These are phyloP conservation scores for Agelas oroides DNA, from an alignment of 37 sponge, comb jelly and placozoan genomes.

Conservation along the genomic window DNA sequence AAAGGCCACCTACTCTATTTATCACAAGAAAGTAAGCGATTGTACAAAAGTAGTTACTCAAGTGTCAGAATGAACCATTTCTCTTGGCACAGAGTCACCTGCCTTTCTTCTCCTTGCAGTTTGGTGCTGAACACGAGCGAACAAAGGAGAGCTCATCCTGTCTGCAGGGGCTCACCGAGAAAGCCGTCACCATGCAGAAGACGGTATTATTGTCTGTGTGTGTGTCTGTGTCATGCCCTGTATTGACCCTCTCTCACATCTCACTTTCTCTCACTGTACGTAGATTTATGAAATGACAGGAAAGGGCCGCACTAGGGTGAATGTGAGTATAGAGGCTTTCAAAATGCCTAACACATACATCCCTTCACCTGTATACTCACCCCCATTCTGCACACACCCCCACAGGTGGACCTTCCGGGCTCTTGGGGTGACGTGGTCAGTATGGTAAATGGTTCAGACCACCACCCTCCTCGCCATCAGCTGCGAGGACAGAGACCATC, in stretches of 20 bases:
- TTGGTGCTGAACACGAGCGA: slow-evolving; percentile 76
- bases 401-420: slow-evolving; percentile 59
- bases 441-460: slow-evolving; percentile 58
- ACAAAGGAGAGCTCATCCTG: slow-evolving; percentile 85
- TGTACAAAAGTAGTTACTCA: not conserved
- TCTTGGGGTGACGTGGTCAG: slow-evolving; percentile 65
- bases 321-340: slow-evolving; percentile 13
- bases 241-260: no score
- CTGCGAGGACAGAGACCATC: no score
- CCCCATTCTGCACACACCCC: no score
- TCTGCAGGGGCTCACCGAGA: slow-evolving; percentile 83
- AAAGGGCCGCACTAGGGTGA: slow-evolving; percentile 36
- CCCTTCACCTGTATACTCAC: no score
- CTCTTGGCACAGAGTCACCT: no score
- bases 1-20: slow-evolving; percentile 81
- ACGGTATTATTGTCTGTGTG: no score
- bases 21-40: slow-evolving; percentile 74
- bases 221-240: no score
- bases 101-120: no score
- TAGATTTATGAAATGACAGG: slow-evolving; percentile 77
- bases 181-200: slow-evolving; percentile 95
- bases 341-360: no score
- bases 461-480: no score
- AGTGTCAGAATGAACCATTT: no score
- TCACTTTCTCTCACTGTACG: not conserved